Percentiles rank a stretch among this genome's conserved stretches.
Evolutionary conservation across 30 jellyfish, hydroid and myxozoan genomes (phyloP).

Genomic region (Mastigias papua): DNA sequence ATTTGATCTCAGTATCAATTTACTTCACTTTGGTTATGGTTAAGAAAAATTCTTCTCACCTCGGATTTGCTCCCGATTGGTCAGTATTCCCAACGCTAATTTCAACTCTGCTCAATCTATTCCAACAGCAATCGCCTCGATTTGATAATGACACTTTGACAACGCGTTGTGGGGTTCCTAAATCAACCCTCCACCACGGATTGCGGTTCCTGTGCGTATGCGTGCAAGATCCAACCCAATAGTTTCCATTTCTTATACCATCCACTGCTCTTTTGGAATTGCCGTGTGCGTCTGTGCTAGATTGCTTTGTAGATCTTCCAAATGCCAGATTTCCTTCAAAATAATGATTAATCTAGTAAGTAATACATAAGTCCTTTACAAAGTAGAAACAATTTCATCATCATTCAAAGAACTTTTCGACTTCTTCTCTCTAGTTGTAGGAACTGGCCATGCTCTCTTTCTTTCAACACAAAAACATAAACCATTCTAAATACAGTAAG

Average conservation of each 20-base stretch:
- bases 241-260: constrained; percentile 26
- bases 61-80: not conserved
- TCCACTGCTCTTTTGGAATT: constrained; percentile 40
- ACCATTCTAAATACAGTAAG: too few relatives aligned
- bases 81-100: constrained; percentile 48
- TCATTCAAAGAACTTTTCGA: too few relatives aligned
- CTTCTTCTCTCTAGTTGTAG: too few relatives aligned
- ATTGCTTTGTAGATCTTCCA: constrained; percentile 37
- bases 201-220: constrained; percentile 8
- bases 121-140: constrained; percentile 52
- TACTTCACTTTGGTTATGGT: too few relatives aligned
- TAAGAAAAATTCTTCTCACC: not conserved
- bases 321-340: constrained; percentile 45
- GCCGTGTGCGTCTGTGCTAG: constrained; percentile 19
- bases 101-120: constrained; percentile 16
- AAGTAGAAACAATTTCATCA: too few relatives aligned
- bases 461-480: too few relatives aligned
- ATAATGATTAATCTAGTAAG: too few relatives aligned
- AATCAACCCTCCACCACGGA: constrained; percentile 77
- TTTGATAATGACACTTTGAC: constrained; percentile 29
- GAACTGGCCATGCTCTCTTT: too few relatives aligned
- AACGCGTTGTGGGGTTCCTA: constrained; percentile 25
- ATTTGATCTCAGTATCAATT: too few relatives aligned
- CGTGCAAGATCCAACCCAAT: constrained; percentile 30
- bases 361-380: too few relatives aligned